Evolutionary conservation across 2,113 vertebrate genomes (phyloP), one percentile per base, ranked within the genome.

Genomic region (Lynx canadensis): DNA sequence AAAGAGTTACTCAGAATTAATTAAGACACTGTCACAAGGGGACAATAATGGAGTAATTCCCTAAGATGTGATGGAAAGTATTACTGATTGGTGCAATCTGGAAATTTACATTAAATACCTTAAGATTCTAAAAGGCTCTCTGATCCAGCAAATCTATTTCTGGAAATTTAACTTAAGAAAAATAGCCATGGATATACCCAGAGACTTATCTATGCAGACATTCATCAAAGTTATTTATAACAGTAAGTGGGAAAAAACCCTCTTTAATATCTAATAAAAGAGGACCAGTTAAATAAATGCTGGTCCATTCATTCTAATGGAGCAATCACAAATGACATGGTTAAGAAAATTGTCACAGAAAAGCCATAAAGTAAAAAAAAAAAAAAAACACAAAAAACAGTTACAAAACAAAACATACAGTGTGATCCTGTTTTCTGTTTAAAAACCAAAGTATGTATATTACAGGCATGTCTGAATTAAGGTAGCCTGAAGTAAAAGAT

Each of bases 1-100:
- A 36, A 89, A 90, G 87, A 96, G 66, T 85, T 96, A 92, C 76
- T 95, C 78, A 79, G 90, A 97, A 96, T 97, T 97, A 97, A 98
- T 98, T 96, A 97, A 97, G 88, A 87, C 11, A 50, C 18, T 48
- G 69, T 92, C 94, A 93, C 80, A 82, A 95, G 90, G 73, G 91
- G 65, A 97, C 4, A 23, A 33, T 97, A 96, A 97, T 50, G 95
- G 57, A 96, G 95, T 91, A 85, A 96, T 94, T 94, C 85, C 76
- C 94, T 89, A 93, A 96, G 86, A 95, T 79, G 41, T 88, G 88
- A 95, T 88, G n/a, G 73, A 73, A 95, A 73, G 84, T 92, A 95
- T 96, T 96, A 78, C 33, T 96, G 90, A 84, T 41, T 92, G 76
- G 25, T 89, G 14, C 19, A 92, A 90, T 29, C 90, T 92, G 76